Conservation (phyloP, 2,797 vertebrate genomes). For the Kryptolebias ocellatus region DNA sequence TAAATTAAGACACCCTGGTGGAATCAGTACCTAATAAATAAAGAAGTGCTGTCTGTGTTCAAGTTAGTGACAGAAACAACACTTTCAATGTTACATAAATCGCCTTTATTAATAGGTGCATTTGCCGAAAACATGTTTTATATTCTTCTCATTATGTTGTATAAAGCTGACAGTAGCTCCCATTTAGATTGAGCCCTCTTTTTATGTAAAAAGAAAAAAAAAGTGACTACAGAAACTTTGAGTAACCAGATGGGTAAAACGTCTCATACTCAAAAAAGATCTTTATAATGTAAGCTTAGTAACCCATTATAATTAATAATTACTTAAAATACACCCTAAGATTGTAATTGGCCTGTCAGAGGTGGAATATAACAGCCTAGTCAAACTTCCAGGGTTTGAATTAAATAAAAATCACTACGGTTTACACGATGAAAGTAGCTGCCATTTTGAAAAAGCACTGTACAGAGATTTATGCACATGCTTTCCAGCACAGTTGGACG, state of each 20-base stretch:
- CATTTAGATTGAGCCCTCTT: not conserved
- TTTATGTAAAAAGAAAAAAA: slow-evolving; percentile 3
- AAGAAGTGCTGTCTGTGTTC: too few relatives aligned
- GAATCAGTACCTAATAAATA: too few relatives aligned
- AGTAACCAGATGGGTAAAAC: too few relatives aligned
- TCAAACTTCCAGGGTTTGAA: slow-evolving; percentile 6
- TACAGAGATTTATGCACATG: slow-evolving; percentile 20
- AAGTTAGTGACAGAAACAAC: slow-evolving; percentile 10
- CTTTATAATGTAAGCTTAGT: slow-evolving; percentile 30
- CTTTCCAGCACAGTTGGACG: slow-evolving; percentile 10
- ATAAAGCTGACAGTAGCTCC: slow-evolving; percentile 9
- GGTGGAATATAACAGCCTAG: slow-evolving; percentile 4
- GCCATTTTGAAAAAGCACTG: slow-evolving; percentile 54
- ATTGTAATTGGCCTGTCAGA: slow-evolving; percentile 9
- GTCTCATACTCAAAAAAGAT: slow-evolving; percentile 17
- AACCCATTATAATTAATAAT: not conserved
- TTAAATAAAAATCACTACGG: slow-evolving; percentile 1
- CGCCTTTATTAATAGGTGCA: slow-evolving; percentile 45
- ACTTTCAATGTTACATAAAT: slow-evolving; percentile 6
- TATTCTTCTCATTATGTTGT: not conserved
- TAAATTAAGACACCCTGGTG: too few relatives aligned
- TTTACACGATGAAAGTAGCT: slow-evolving; percentile 66
- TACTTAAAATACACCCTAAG: not conserved
- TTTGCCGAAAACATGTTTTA: slow-evolving; percentile 4
- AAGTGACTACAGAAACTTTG: too few relatives aligned